phyloP scores from a whole-genome alignment of 2,888 invertebrate genomes.

The Himalopsyche japonica region DNA sequence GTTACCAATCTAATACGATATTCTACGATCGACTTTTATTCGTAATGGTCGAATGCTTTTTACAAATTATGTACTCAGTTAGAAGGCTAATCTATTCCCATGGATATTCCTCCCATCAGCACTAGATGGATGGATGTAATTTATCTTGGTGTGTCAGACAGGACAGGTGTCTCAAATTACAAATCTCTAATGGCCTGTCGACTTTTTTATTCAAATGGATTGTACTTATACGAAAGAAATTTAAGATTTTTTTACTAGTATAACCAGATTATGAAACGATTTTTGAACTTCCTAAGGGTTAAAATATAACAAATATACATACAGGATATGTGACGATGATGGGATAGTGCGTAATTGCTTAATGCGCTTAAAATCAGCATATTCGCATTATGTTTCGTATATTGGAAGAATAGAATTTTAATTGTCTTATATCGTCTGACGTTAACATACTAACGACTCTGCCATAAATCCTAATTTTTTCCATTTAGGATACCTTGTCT shows the following conservation, averaged over 20 bases:
- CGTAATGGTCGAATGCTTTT: neutral
- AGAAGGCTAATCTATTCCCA: neutral
- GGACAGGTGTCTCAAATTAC: slow-evolving; percentile 1
- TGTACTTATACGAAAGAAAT: neutral
- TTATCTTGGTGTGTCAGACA: neutral
- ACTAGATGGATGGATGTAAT: neutral
- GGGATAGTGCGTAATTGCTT: no score
- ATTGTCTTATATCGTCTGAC: no score
- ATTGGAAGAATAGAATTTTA: no score
- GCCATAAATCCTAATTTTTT: no score
- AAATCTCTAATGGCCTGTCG: neutral
- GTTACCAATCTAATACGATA: neutral
- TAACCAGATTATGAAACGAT: no score
- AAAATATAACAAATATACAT: no score
- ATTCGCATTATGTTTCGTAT: no score
- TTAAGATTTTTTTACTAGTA: neutral
- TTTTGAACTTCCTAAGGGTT: no score
- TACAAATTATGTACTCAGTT: neutral
- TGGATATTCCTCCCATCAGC: neutral
- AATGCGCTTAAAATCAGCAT: no score
- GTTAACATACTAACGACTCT: no score
- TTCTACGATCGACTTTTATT: neutral
- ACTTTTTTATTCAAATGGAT: neutral
- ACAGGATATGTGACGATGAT: no score
- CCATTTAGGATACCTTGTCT: no score